Base-by-base conservation (phyloP, 2,113 vertebrate species). In the Toxotes jaculatrix region DNA sequence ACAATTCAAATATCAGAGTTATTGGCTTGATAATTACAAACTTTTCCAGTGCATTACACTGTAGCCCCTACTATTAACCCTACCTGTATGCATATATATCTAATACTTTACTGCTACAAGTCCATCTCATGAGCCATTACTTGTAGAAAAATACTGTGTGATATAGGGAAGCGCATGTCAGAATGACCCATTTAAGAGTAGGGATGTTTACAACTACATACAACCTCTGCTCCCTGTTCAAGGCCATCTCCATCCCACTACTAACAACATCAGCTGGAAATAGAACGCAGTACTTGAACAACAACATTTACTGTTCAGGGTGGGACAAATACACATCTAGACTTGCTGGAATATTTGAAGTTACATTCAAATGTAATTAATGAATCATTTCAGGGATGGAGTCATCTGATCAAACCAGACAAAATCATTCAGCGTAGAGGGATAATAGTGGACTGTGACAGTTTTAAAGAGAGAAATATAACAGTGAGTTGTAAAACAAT, bases 201-300 rank as follows among this genome's bases (percentile, higher is more conserved):
- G 71, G 16, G 73, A 81, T 70, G 68, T 80, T 86, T 45, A 78
- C 65, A 68, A 36, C 56, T 43, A 51, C 78, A 61, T 7, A 31
- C 69, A 88, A 55, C 69, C 65, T 87, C 72, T 80, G 83, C 86
- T 55, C 56, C 55, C 43, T 72, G 31, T 10, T 27, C 31, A 69
- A 42, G 43, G 51, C 21, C n/a, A 42, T 40, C 4, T 11, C 12
- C 17, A 51, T 32, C n/a, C n/a, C 42, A 42, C 43, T 47, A 42
- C 40, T 38, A 3, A 66, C 31, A 79, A 45, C 63, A 63, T 55
- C 21, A 59, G 36, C 57, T 34, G 34, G 27, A 31, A 36, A 75
- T 14, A 77, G 10, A 64, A 34, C 27, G 67, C 31, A 67, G 12
- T 0, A 19, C 3, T 12, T 38, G 23, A 59, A 57, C 16, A 43